Percentiles rank a stretch among this genome's conserved stretches.
Evolutionary conservation across 1,140 invertebrate genomes (phyloP).

Genomic region (Acromyrmex charruanus): DNA sequence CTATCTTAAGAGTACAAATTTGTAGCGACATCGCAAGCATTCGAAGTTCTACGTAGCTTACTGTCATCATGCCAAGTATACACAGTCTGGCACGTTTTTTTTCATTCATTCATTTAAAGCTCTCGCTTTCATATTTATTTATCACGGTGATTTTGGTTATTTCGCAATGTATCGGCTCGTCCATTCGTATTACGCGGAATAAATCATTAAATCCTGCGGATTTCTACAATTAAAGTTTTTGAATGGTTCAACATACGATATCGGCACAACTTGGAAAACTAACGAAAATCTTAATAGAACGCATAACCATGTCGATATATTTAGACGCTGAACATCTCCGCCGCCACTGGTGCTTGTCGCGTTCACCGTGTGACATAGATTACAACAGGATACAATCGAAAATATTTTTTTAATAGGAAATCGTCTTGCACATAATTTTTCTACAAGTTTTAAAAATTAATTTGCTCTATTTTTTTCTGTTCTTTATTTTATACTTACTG

Average conservation of each 20-base stretch:
- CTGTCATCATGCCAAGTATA: constrained; percentile 71
- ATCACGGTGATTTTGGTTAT: not conserved
- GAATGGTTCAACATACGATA: not conserved
- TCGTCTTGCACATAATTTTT: not conserved
- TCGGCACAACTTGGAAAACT: constrained; percentile 47
- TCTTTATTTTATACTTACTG: not conserved
- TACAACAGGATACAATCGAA: constrained; percentile 53
- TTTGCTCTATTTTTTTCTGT: not conserved
- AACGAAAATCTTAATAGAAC: constrained; percentile 66
- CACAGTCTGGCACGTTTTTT: constrained; percentile 56
- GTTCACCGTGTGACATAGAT: constrained; percentile 75
- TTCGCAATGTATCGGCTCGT: not conserved
- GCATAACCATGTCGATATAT: constrained; percentile 76
- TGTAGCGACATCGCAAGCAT: constrained; percentile 26
- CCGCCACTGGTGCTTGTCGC: constrained; percentile 66
- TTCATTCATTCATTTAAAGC: constrained; percentile 58
- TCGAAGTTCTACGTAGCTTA: constrained; percentile 32
- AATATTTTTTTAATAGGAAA: not conserved
- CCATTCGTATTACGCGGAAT: not conserved
- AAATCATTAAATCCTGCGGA: not conserved
- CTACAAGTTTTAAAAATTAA: not conserved
- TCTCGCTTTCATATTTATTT: constrained; percentile 1
- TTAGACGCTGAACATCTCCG: constrained; percentile 72
- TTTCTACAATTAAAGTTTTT: not conserved
- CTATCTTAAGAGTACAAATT: constrained; percentile 21